Percentiles rank a stretch among this genome's conserved stretches.
These are phyloP conservation scores for Trichacis sp. DNA, from an alignment of 2,888 invertebrate genomes.

Conservation along the genomic window DNA sequence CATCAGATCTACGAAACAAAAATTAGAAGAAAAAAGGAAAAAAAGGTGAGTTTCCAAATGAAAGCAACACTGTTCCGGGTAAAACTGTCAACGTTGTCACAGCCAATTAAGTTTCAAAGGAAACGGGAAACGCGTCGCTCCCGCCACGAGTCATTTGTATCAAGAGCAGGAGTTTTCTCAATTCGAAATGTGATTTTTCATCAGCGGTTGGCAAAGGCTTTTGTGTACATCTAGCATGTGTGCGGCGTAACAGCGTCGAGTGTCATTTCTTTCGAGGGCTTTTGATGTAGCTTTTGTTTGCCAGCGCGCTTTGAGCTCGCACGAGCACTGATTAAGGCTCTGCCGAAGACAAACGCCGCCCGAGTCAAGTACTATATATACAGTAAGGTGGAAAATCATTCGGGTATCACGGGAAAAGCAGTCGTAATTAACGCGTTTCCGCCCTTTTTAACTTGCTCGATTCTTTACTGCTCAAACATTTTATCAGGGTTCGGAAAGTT, in stretches of 20 bases:
- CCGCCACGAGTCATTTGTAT: conserved; percentile 1
- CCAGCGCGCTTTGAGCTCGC: conserved; percentile 37
- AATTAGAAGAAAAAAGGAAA: no score
- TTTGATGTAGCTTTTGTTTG: conserved; percentile 45
- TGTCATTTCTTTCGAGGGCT: conserved; percentile 44
- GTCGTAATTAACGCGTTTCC: no score
- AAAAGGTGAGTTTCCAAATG: no score
- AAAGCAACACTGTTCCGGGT: no score
- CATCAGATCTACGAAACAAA: no score
- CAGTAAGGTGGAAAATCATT: conserved; percentile 41
- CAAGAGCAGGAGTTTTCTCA: conserved; percentile 16
- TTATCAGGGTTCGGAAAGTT: no score
- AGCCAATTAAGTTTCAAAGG: no score
- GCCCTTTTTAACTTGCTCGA: no score
- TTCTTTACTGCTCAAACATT: no score
- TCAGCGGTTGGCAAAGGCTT: conserved; percentile 30
- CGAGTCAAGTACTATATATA: conserved; percentile 43
- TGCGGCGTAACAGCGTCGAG: conserved; percentile 32
- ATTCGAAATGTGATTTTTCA: conserved; percentile 40
- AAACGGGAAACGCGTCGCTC: no score
- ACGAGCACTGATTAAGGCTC: conserved; percentile 39
- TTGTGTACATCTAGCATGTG: conserved; percentile 18
- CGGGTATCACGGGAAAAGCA: no score
- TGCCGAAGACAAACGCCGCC: conserved; percentile 36
- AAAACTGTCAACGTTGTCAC: no score